Evolutionary conservation across 2,888 invertebrate species (phyloP), one percentile per base, ranked within the genome.

Genomic region (Hetaerina titia): DNA sequence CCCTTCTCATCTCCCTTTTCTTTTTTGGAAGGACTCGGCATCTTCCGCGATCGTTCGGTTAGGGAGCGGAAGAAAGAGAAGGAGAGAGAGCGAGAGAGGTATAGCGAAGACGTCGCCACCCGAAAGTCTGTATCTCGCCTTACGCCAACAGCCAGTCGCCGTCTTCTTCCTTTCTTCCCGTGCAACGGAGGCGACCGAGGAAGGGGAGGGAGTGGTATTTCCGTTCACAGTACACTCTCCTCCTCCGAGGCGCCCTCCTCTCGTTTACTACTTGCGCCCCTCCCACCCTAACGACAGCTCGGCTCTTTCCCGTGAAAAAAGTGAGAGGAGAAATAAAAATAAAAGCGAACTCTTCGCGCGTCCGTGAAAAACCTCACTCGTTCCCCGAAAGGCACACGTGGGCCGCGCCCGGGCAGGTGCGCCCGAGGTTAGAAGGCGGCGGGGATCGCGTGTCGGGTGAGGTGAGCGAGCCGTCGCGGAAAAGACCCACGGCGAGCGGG

Each of bases 121-220:
- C 25, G 13, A 81, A 81, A 81, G 81, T 31, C 81, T 81, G 81
- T 25, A 9, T 81, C 81, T 11, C 81, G 4, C 81, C 69, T 19
- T 31, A n/a, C 69, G 81, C 81, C 31, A 25, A 81, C 81, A 13
- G 81, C 8, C 81, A 60, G 69, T 69, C 69, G 69, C 31, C 81
- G 25, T 31, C 81, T 31, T 22, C 81, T 11, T 13, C 58, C 57
- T 60, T 25, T 63, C 90, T n/a, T 64, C 31, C 90, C 90, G 90
- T 31, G 90, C 45, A 45, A 31, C 63, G 89, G 89, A 89, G 60
- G 58, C 63, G 90, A 69, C 7, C 45, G 69, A n/a, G 64, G 81
- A 81, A n/a, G 22, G 9, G 15, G 81, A 31, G 31, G 81, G 31
- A 31, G 81, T 31, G 81, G 69, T 92, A 92, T 92, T 92, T 92